Conservation (phyloP, 2,797 vertebrate genomes). For the Poecilia picta region DNA sequence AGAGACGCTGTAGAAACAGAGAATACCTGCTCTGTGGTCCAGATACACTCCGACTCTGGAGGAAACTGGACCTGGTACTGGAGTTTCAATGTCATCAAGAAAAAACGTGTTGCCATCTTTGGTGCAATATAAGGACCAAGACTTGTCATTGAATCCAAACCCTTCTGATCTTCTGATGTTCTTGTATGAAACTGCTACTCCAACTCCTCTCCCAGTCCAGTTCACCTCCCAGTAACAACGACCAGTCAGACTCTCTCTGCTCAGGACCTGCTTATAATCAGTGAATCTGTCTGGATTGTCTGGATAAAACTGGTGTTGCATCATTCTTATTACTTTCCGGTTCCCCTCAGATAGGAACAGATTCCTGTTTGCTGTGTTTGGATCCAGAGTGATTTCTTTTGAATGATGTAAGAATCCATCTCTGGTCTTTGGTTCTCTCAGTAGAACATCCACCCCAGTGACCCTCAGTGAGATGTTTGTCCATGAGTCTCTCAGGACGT, state of each 20-base stretch:
- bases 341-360: background rate
- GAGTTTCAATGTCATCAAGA: background rate
- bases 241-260: background rate
- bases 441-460: background rate
- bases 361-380: background rate
- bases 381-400: background rate
- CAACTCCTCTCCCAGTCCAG: background rate
- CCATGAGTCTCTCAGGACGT: background rate
- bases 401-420: background rate
- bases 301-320: background rate
- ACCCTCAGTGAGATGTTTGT: background rate
- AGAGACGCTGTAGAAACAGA: background rate
- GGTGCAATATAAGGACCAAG: background rate
- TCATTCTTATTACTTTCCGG: background rate
- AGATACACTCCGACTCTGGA: background rate
- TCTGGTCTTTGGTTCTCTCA: background rate
- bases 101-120: background rate
- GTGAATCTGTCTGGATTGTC: background rate
- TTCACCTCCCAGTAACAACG: background rate
- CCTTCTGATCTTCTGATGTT: background rate
- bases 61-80: background rate
- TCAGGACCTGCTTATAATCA: background rate
- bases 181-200: background rate
- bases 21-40: background rate
- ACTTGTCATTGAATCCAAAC: background rate